Base-by-base conservation (phyloP, 2,888 invertebrate genomes). In the Scaptomyza caliginosa region DNA sequence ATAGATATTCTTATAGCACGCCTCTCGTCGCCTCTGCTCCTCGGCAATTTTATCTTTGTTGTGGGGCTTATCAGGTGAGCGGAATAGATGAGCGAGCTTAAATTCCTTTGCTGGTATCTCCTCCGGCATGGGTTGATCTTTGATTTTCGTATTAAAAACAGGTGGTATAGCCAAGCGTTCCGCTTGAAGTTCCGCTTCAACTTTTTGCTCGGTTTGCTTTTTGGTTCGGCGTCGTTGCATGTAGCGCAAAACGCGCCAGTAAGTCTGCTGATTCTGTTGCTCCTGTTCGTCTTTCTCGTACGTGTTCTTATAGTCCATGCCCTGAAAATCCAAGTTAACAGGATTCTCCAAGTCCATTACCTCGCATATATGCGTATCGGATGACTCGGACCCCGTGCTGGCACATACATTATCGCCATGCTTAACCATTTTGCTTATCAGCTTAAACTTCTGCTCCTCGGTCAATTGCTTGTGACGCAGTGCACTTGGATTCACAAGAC, bases 341-440 rank as follows among this genome's bases (percentile, higher is more conserved):
- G 91, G 91, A 73, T 91, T 91, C 10, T 90, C 88, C 45, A 90
- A 57, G 52, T 91, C 91, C 5, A 90, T 83, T 7, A 88, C 84
- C 50, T 90, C 89, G 63, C 90, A 90, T 30, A 89, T 84, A 40
- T 85, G 84, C 2, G 89, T 77, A 23, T 84, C 82, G 0, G 86
- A 78, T 0, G 79, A 62, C 21, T 88, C 83, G 0, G 90, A 88
- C 3, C 71, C 78, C 0, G 88, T 74, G 30, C 72, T 77, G 10
- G 78, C 85, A 13, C 88, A 87, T 1, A 89, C 58, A 71, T 91
- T 90, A 21, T 90, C 89, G 0, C 88, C 90, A 6, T 89, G 81
- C 55, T 89, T 88, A 0, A 90, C 88, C 60, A 89, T 80, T 48
- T 89, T 83, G 5, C 86, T 74, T 0, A 90, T 65, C 40, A 78